phyloP scores from a whole-genome alignment of 1,140 invertebrate genomes.

The Hylaeus volcanicus region DNA sequence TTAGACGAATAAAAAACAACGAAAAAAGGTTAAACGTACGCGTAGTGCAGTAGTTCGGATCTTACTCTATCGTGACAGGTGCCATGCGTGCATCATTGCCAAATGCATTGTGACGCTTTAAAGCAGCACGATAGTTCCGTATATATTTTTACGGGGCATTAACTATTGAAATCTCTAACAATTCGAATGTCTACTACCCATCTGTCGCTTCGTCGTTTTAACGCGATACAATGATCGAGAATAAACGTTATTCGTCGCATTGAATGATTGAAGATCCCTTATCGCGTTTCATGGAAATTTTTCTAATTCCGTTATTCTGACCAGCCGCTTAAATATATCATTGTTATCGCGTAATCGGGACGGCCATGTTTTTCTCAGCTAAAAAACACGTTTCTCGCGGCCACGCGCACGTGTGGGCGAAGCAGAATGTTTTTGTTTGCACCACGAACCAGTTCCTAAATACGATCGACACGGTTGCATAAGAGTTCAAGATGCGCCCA shows the following conservation, averaged over 20 bases:
- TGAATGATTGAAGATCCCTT: conserved; percentile 27
- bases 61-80: conserved; percentile 26
- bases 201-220: not conserved
- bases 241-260: conserved; percentile 4
- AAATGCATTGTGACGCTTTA: conserved; percentile 10
- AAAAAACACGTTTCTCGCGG: conserved; percentile 45
- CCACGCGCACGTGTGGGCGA: conserved; percentile 42
- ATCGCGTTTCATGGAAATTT: conserved; percentile 32
- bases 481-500: conserved; percentile 30
- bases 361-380: conserved; percentile 32
- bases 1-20: not conserved
- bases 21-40: not conserved
- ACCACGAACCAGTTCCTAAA: conserved; percentile 26
- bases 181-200: no score
- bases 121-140: not conserved
- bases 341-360: conserved; percentile 34
- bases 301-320: conserved; percentile 23
- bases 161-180: not conserved
- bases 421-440: conserved; percentile 48
- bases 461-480: conserved; percentile 34
- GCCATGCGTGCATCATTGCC: conserved; percentile 35
- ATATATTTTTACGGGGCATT: conserved; percentile 4
- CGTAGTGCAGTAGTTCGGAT: conserved; percentile 11
- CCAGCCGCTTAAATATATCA: conserved; percentile 23
- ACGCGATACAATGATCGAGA: not conserved